These are phyloP conservation scores for Drosophila diplacantha DNA, from an alignment of 2,888 invertebrate genomes.

Conservation along the genomic window DNA sequence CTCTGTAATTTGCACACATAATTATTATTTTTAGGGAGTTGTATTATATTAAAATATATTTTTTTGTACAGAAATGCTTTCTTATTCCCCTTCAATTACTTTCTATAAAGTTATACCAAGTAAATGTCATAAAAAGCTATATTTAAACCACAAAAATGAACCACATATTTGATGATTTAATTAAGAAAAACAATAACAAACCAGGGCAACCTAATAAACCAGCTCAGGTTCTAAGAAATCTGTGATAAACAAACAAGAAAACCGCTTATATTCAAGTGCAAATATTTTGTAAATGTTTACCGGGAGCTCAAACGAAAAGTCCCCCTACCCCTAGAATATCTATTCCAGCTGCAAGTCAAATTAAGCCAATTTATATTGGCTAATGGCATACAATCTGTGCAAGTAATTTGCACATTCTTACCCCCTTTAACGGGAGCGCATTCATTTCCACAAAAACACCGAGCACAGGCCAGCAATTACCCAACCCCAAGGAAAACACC, in stretches of 20 bases:
- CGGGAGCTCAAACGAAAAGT: background rate
- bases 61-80: too few relatives aligned
- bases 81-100: too few relatives aligned
- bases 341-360: slow-evolving; percentile 1
- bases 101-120: too few relatives aligned
- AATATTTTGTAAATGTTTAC: slow-evolving; percentile 13
- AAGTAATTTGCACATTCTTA: slow-evolving; percentile 5
- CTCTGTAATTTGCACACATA: too few relatives aligned
- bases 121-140: background rate
- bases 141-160: background rate
- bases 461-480: slow-evolving; percentile 19
- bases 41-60: too few relatives aligned
- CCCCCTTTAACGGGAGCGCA: slow-evolving; percentile 7
- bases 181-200: background rate
- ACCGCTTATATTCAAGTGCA: background rate
- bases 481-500: slow-evolving; percentile 7
- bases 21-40: too few relatives aligned
- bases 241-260: slow-evolving; percentile 14
- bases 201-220: slow-evolving; percentile 7
- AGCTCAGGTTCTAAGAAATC: background rate
- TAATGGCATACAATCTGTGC: slow-evolving; percentile 15
- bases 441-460: slow-evolving; percentile 6
- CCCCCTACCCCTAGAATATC: slow-evolving; percentile 1
- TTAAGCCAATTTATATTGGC: slow-evolving; percentile 10
- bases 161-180: background rate